These are phyloP conservation scores for Leontopithecus rosalia DNA, from an alignment of 2,797 vertebrate genomes.

Conservation along the genomic window DNA sequence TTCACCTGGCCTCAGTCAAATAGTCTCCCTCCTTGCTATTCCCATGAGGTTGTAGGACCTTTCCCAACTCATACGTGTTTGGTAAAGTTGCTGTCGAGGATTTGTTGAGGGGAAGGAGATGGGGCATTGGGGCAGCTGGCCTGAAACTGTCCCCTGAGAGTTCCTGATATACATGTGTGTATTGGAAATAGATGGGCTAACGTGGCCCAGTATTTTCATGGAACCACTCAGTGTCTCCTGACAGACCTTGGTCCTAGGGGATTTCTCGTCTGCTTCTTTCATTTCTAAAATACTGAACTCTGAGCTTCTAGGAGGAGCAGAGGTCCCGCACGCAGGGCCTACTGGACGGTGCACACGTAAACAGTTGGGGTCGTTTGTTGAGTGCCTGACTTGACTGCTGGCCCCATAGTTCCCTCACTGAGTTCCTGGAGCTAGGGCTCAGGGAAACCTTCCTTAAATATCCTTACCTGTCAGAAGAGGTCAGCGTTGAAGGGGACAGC, in stretches of 20 bases:
- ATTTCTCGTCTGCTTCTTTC: neutral
- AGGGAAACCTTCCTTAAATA: neutral
- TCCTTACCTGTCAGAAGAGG: neutral
- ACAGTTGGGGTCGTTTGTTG: neutral
- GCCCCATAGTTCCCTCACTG: accelerated
- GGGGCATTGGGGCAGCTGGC: neutral
- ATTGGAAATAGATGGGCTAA: no score
- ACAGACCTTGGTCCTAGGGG: neutral
- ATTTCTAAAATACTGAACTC: neutral
- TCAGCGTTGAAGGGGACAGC: accelerated
- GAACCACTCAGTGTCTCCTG: neutral
- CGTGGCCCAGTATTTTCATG: neutral
- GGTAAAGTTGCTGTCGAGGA: neutral
- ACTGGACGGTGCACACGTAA: accelerated
- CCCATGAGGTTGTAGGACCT: neutral
- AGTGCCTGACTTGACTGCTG: accelerated
- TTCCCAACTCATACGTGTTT: neutral
- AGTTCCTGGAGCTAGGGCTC: accelerated
- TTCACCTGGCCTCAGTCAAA: neutral
- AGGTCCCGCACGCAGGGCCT: neutral
- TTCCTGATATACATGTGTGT: neutral
- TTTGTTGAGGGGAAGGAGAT: neutral
- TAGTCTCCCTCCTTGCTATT: neutral
- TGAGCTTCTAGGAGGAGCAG: neutral
- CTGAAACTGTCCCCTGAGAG: neutral